These are phyloP conservation scores for Belonocnema kinseyi DNA, from an alignment of 1,140 invertebrate genomes.

Conservation along the genomic window DNA sequence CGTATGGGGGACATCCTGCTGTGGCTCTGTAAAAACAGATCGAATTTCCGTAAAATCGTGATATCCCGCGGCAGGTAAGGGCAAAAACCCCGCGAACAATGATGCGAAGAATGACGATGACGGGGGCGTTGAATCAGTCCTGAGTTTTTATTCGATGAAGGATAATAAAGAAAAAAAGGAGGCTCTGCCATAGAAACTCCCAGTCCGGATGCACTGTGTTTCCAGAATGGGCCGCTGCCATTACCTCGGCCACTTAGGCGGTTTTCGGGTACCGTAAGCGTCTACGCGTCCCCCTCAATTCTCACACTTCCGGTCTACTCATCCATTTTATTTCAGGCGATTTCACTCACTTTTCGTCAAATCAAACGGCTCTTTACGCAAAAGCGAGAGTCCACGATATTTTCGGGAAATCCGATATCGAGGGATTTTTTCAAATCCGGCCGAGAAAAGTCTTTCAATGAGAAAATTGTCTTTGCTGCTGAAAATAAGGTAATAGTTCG, in stretches of 20 bases:
- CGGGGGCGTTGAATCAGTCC: conserved; percentile 59
- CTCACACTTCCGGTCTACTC: conserved; percentile 39
- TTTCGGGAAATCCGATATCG: no score
- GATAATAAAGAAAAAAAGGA: conserved; percentile 51
- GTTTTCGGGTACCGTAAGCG: conserved; percentile 47
- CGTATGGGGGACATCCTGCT: conserved; percentile 45
- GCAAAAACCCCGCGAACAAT: conserved; percentile 51
- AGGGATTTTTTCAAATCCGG: no score
- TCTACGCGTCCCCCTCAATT: conserved; percentile 39
- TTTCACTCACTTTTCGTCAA: conserved; percentile 8
- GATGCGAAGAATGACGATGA: conserved; percentile 40
- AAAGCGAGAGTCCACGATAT: no score
- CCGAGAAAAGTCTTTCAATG: no score
- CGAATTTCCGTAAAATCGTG: conserved; percentile 71
- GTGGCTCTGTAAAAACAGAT: conserved; percentile 62
- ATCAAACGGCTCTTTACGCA: neutral
- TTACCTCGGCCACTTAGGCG: conserved; percentile 63
- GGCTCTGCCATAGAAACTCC: conserved; percentile 59
- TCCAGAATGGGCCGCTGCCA: conserved; percentile 56
- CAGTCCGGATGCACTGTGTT: conserved; percentile 66
- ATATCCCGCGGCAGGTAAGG: conserved; percentile 53
- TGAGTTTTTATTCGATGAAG: conserved; percentile 59
- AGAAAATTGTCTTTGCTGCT: no score
- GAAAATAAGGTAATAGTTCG: no score
- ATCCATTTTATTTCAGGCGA: conserved; percentile 44